Base-by-base conservation (phyloP, 2,113 vertebrate genomes). In the Platysteira castanea region DNA sequence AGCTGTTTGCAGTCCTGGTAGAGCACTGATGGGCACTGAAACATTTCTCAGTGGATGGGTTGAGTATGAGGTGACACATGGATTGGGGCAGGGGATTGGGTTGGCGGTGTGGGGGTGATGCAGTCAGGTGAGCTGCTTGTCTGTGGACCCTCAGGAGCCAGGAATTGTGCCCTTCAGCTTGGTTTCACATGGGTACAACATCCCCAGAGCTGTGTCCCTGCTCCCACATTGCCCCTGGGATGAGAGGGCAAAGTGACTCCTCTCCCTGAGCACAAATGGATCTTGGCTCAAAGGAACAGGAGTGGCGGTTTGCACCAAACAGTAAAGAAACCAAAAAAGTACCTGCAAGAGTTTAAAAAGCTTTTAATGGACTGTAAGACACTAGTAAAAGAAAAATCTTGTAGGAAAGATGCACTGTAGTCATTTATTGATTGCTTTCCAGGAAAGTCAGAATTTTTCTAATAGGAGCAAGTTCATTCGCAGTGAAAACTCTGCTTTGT, bases 361-460 rank as follows among this genome's bases (percentile, higher is more conserved):
- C 88, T 85, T 94, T 96, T 96, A 97, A 95, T 94, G 92, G 85
- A 96, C 80, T 84, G 77, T 94, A 96, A 97, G 93, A 96, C 92
- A 94, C 84, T 84, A 93, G 77, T 79, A 82, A 95, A 93, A 84
- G 84, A 89, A 83, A 86, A 83, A 92, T 80, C 76, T 84, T 92
- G 59, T 90, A 93, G 80, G 93, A 96, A 90, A 96, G 87, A 86
- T 96, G 96, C 95, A 95, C 96, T 96, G 95, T 93, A 92, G 93
- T 91, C 7, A 95, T 98, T 98, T 97, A 97, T 98, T 97, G 93
- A 97, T 97, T 86, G 91, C 84, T 96, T 95, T 94, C 81, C 88
- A 93, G 78, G 91, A 91, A 94, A 89, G 83, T 94, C 92, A 95
- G 81, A 86, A 90, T 94, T 74, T 91, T 81, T 95, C 91, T 69